Evolutionary conservation across 2,797 vertebrate genomes (phyloP).

Genomic region (Phrynocephalus guinanensis): DNA sequence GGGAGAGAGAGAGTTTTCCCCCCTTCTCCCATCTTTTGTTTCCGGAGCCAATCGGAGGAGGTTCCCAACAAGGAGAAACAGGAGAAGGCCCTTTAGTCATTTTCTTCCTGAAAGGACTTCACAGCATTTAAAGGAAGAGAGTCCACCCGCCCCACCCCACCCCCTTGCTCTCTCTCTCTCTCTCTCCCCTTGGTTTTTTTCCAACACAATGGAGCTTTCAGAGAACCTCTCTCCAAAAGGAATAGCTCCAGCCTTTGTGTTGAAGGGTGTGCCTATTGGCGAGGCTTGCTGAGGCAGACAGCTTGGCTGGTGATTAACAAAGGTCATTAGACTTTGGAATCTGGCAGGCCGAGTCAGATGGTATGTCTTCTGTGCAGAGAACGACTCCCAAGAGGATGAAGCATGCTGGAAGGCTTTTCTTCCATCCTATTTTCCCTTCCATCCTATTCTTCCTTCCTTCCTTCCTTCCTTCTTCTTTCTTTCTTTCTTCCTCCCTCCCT

Average conservation of each 20-base stretch:
- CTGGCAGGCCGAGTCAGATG: slow-evolving; percentile 88
- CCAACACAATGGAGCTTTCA: slow-evolving; percentile 86
- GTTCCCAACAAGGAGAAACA: slow-evolving; percentile 62
- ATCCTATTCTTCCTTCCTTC: background rate
- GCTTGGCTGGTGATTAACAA: slow-evolving; percentile 99
- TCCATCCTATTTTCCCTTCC: slow-evolving; percentile 31
- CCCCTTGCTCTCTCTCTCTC: slow-evolving; percentile 66
- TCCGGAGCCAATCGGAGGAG: slow-evolving; percentile 54
- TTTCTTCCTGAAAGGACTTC: slow-evolving; percentile 71
- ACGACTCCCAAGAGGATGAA: slow-evolving; percentile 86
- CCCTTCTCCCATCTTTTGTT: slow-evolving; percentile 37
- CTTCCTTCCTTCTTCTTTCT: slow-evolving; percentile 11
- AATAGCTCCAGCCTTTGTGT: slow-evolving; percentile 92
- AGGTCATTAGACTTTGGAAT: slow-evolving; percentile 99
- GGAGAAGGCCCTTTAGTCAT: slow-evolving; percentile 65
- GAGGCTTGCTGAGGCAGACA: slow-evolving; percentile 90
- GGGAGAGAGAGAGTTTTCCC: slow-evolving; percentile 10
- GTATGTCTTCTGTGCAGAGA: slow-evolving; percentile 86
- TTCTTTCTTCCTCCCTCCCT: too few species aligned
- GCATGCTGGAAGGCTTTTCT: slow-evolving; percentile 74
- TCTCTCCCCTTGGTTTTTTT: slow-evolving; percentile 72
- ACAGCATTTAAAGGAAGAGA: slow-evolving; percentile 69
- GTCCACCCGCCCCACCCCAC: background rate
- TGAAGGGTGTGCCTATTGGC: slow-evolving; percentile 95
- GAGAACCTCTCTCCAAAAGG: slow-evolving; percentile 91